Evolutionary conservation across 2,888 invertebrate genomes (phyloP).

Genomic region (Theretra japonica): DNA sequence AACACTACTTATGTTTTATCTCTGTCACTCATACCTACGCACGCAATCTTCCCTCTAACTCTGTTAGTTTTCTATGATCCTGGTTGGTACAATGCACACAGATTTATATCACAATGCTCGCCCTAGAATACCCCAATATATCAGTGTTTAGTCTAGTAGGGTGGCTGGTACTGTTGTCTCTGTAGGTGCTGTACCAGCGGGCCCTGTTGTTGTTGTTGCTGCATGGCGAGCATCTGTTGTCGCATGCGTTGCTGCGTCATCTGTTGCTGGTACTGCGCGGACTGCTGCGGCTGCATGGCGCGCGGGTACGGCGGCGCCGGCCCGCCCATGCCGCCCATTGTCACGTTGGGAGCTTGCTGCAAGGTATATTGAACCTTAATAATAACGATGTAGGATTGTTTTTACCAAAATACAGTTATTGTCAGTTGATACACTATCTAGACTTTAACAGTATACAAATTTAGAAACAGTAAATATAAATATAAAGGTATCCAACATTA

Average conservation of each 20-base stretch:
- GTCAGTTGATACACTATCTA: no score
- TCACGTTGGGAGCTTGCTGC: conserved; percentile 91
- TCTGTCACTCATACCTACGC: no score
- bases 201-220: conserved; percentile 86
- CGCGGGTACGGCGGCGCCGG: conserved; percentile 93
- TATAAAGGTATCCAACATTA: neutral
- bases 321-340: conserved; percentile 92
- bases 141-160: conserved; percentile 55
- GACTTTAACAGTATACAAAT: no score
- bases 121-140: neutral
- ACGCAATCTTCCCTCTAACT: no score
- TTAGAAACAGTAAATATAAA: neutral
- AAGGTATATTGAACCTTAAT: neutral
- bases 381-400: no score
- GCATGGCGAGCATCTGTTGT: conserved; percentile 88
- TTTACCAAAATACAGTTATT: no score
- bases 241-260: conserved; percentile 86
- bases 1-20: no score
- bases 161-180: conserved; percentile 78
- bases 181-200: conserved; percentile 82
- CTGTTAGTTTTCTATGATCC: no score
- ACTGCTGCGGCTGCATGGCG: conserved; percentile 81
- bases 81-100: no score
- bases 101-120: no score
- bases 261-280: conserved; percentile 86